Conservation (phyloP, 2,797 vertebrate genomes). For the Cossypha polioptera region DNA sequence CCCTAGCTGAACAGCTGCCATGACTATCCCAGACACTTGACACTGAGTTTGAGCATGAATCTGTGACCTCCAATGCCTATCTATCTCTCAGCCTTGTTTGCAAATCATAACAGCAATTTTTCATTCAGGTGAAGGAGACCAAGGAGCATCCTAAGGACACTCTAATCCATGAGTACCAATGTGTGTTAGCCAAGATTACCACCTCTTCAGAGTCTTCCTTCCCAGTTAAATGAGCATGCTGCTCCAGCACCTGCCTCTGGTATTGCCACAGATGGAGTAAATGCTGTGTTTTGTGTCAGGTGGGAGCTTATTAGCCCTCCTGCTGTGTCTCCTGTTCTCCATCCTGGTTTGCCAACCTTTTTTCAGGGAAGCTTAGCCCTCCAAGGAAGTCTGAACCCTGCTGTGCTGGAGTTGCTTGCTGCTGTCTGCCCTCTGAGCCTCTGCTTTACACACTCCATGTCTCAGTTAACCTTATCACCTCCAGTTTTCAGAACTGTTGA, state of each 20-base stretch:
- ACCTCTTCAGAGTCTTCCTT: not conserved
- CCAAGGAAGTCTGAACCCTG: not conserved
- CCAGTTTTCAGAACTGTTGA: not conserved
- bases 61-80: not conserved
- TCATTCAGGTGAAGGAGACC: not conserved
- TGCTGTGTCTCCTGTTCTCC: not conserved
- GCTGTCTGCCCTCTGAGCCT: not conserved
- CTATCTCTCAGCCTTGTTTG: not conserved
- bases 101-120: not conserved
- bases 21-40: not conserved
- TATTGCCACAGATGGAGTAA: not conserved
- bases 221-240: not conserved
- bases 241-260: not conserved
- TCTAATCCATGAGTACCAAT: not conserved
- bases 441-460: not conserved
- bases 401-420: not conserved
- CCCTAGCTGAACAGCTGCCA: not conserved
- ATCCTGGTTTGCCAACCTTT: not conserved
- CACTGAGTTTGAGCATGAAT: not conserved
- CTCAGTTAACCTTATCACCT: not conserved
- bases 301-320: not conserved
- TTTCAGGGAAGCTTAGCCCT: not conserved
- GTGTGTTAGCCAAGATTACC: not conserved
- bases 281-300: not conserved
- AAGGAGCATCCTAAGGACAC: not conserved